Evolutionary conservation across 1,140 invertebrate genomes (phyloP).

Genomic region (Forficula auricularia): DNA sequence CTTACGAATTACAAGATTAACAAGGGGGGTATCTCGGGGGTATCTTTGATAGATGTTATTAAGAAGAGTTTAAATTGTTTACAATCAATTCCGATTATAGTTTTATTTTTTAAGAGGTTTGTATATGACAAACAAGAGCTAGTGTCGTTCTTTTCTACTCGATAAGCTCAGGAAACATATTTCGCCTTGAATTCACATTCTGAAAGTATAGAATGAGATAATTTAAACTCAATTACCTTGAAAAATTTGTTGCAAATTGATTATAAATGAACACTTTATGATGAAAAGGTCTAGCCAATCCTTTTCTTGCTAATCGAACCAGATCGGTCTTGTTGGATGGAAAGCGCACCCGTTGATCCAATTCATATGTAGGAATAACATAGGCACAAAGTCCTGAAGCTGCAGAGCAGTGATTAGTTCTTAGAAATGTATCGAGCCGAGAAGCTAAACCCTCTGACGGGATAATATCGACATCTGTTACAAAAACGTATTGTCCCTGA

Average conservation of each 20-base stretch:
- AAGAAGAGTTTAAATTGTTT: too few species aligned
- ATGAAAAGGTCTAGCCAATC: conserved; percentile 75
- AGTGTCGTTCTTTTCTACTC: too few species aligned
- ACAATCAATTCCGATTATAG: too few species aligned
- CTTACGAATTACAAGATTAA: too few species aligned
- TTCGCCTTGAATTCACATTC: too few species aligned
- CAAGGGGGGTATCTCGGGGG: too few species aligned
- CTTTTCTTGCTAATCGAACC: conserved; percentile 50
- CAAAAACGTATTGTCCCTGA: conserved; percentile 56
- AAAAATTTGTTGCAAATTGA: conserved; percentile 82
- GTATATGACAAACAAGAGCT: too few species aligned
- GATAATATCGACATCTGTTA: conserved; percentile 73
- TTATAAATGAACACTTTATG: conserved; percentile 83
- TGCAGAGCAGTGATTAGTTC: conserved; percentile 24
- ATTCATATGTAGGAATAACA: conserved; percentile 83
- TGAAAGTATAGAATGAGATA: too few species aligned
- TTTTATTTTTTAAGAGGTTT: too few species aligned
- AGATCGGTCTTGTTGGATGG: conserved; percentile 62
- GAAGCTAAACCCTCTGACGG: conserved; percentile 48
- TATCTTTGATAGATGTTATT: too few species aligned
- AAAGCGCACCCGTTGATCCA: conserved; percentile 55
- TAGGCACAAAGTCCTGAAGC: conserved; percentile 44
- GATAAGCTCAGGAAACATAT: too few species aligned
- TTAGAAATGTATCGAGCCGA: conserved; percentile 49
- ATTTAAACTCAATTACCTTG: too few species aligned